phyloP scores from a whole-genome alignment of 1,140 invertebrate genomes.

The Eriocheir sinensis region DNA sequence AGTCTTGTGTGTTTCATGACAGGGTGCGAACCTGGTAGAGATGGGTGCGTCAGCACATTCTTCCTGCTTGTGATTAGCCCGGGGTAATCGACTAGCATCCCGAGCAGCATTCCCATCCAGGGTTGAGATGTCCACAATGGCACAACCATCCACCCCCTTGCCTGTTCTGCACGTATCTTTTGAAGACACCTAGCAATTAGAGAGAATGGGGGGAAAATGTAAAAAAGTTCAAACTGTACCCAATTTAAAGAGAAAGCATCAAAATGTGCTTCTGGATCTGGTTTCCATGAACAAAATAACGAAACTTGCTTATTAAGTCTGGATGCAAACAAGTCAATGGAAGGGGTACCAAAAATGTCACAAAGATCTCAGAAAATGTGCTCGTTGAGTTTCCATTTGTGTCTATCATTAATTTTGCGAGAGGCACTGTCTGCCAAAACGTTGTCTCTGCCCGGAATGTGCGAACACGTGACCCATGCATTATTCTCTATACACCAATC shows the following conservation, averaged over 20 bases:
- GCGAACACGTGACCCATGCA: too few relatives aligned
- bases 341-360: too few relatives aligned
- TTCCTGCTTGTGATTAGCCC: slow-evolving; percentile 4
- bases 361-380: too few relatives aligned
- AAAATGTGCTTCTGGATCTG: slow-evolving; percentile 39
- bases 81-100: background rate
- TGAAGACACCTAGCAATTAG: slow-evolving; percentile 43
- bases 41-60: background rate
- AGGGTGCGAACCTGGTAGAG: background rate
- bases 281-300: slow-evolving; percentile 47
- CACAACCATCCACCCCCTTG: slow-evolving; percentile 39
- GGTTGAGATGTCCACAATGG: slow-evolving; percentile 29
- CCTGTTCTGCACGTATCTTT: slow-evolving; percentile 29
- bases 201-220: slow-evolving; percentile 17
- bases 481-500: too few relatives aligned
- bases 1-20: slow-evolving; percentile 33
- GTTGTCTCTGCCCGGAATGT: too few relatives aligned
- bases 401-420: too few relatives aligned
- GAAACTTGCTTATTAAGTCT: slow-evolving; percentile 30
- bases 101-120: slow-evolving; percentile 24
- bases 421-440: too few relatives aligned
- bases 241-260: slow-evolving; percentile 43
- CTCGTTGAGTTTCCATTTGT: too few relatives aligned
- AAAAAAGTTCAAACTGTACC: slow-evolving; percentile 44
- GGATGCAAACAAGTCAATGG: too few relatives aligned